phyloP scores from a whole-genome alignment of 2,113 vertebrate genomes.

The Alces alces region DNA sequence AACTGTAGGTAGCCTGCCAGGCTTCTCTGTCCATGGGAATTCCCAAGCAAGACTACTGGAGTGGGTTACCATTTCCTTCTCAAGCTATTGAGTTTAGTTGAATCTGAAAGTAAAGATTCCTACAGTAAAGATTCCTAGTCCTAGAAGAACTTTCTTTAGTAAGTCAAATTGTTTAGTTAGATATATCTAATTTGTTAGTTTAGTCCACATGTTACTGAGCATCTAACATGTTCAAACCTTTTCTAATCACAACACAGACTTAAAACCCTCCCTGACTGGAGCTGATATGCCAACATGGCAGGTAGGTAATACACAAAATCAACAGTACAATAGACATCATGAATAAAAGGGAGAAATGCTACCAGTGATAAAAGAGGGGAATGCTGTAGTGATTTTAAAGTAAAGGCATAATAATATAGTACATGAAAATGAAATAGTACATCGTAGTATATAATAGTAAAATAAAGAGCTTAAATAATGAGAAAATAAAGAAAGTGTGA shows the following conservation, averaged over 20 bases:
- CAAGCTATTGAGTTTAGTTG: not conserved
- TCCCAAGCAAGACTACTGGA: not conserved
- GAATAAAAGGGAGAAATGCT: not conserved
- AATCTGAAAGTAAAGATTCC: not conserved
- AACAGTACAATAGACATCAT: accelerated
- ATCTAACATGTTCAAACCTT: not conserved
- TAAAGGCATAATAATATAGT: not conserved
- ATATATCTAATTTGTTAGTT: not conserved
- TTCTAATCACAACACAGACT: not conserved
- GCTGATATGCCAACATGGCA: not conserved
- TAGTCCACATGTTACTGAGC: not conserved
- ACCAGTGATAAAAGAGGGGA: not conserved
- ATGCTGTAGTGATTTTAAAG: not conserved
- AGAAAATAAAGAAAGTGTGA: not conserved
- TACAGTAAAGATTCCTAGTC: not conserved
- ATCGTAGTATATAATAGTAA: not conserved
- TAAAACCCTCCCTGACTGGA: not conserved
- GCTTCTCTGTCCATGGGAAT: not conserved
- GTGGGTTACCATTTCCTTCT: not conserved
- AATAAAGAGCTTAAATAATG: not conserved
- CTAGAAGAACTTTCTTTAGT: not conserved
- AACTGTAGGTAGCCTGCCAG: not conserved
- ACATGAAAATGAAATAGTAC: not conserved
- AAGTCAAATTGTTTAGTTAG: not conserved
- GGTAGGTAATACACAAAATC: not conserved